A percentile compares a stretch with the other conserved stretches of the same genome.
These are phyloP conservation scores for Rhamphomyia laevipes DNA, from an alignment of 2,888 invertebrate genomes.

Conservation along the genomic window DNA sequence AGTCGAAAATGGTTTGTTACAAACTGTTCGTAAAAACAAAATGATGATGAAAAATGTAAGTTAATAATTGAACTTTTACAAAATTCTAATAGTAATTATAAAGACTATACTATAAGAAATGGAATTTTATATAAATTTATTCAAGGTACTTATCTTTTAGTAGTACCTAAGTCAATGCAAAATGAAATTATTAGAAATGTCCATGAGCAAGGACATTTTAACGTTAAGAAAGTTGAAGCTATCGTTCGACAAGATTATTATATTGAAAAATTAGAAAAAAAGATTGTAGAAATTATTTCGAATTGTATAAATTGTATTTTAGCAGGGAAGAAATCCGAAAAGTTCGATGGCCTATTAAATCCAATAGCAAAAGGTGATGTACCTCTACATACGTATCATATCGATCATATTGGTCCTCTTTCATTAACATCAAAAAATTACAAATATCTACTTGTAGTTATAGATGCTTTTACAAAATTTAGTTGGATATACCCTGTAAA, in stretches of 20 bases:
- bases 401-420: not conserved
- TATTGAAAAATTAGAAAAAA: too few relatives aligned
- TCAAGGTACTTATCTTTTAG: too few relatives aligned
- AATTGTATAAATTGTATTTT: too few relatives aligned
- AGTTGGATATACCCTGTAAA: slow-evolving; percentile 24
- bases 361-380: not conserved
- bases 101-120: too few relatives aligned
- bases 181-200: too few relatives aligned
- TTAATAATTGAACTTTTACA: not conserved
- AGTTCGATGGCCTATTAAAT: not conserved
- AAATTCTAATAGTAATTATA: too few relatives aligned
- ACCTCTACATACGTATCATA: not conserved
- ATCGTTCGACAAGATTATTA: too few relatives aligned
- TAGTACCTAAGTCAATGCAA: too few relatives aligned
- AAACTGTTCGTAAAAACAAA: not conserved
- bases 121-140: too few relatives aligned
- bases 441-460: slow-evolving; percentile 20
- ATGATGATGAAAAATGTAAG: not conserved
- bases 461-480: slow-evolving; percentile 26
- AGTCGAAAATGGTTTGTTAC: not conserved
- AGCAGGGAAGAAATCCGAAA: slow-evolving; percentile 18
- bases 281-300: too few relatives aligned
- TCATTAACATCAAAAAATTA: not conserved
- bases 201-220: too few relatives aligned
- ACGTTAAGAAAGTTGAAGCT: too few relatives aligned